Percentiles rank a stretch among this genome's conserved stretches.
Evolutionary conservation across 53 echinoderm and acorn worm species (phyloP).

Genomic region (Crossaster papposus): DNA sequence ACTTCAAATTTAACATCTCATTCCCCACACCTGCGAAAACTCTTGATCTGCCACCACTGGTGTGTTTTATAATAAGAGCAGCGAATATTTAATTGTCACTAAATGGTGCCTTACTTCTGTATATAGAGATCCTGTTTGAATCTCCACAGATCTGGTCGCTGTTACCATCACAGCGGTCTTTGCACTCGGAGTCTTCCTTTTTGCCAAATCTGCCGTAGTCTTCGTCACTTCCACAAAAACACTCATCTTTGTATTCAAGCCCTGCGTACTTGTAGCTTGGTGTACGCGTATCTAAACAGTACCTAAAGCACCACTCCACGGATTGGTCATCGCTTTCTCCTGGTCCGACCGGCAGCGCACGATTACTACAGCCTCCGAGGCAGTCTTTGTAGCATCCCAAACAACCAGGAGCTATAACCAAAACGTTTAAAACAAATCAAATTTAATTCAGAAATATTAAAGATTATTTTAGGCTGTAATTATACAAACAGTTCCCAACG

Average conservation of each 20-base stretch:
- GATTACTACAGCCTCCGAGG: no score
- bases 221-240: slow-evolving; percentile 49
- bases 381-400: no score
- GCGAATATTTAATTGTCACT: not conserved
- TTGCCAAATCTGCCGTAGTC: slow-evolving; percentile 26
- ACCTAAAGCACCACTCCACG: slow-evolving; percentile 27
- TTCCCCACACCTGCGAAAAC: no score
- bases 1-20: no score
- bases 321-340: not conserved
- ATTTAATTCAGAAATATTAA: no score
- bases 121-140: slow-evolving; percentile 23
- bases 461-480: no score
- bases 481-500: no score
- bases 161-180: slow-evolving; percentile 2
- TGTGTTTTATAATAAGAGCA: no score
- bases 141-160: slow-evolving; percentile 38
- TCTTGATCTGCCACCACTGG: no score
- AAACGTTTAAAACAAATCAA: no score
- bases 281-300: not conserved
- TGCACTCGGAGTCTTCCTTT: not conserved
- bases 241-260: slow-evolving; percentile 17
- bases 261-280: slow-evolving; percentile 29
- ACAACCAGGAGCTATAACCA: no score
- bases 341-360: not conserved
- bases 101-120: slow-evolving; percentile 20